These are phyloP conservation scores for Drosophila sechellia DNA, from an alignment of 1,140 invertebrate genomes.

Conservation along the genomic window DNA sequence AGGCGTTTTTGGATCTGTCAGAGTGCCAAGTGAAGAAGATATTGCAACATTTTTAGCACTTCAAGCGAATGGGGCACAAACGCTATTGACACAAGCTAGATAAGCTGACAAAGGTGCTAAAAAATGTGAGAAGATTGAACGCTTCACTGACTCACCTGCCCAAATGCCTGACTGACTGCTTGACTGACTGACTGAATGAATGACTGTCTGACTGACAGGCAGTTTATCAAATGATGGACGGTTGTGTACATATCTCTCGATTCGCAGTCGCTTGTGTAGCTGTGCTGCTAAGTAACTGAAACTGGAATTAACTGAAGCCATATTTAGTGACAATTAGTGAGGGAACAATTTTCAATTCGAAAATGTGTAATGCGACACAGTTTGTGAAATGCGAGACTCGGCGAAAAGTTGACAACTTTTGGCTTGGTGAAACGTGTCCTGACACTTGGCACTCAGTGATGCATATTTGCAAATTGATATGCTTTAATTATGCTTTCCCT, in stretches of 20 bases:
- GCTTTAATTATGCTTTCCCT: background rate
- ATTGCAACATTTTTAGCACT: constrained; percentile 44
- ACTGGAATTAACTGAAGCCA: constrained; percentile 60
- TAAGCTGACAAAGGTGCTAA: constrained; percentile 55
- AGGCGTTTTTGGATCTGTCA: constrained; percentile 34
- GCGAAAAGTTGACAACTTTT: constrained; percentile 35
- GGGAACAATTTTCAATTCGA: constrained; percentile 27
- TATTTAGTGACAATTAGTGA: constrained; percentile 63
- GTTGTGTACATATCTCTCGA: constrained; percentile 5
- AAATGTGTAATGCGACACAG: constrained; percentile 58
- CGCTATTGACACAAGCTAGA: constrained; percentile 51
- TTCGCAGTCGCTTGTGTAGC: background rate
- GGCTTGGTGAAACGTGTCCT: constrained; percentile 12
- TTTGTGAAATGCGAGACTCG: constrained; percentile 45
- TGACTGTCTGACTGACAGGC: constrained; percentile 42
- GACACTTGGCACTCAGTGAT: constrained; percentile 24
- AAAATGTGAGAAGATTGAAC: constrained; percentile 53
- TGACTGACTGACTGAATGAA: constrained; percentile 25
- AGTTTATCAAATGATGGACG: constrained; percentile 50
- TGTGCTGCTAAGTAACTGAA: constrained; percentile 36
- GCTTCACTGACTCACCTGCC: constrained; percentile 41
- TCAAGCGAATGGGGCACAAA: constrained; percentile 27
- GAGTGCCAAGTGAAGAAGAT: constrained; percentile 38
- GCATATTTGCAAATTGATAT: constrained; percentile 4
- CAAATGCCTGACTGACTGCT: constrained; percentile 10